Conservation (phyloP, 2,113 vertebrate species). For the Alectura lathami region DNA sequence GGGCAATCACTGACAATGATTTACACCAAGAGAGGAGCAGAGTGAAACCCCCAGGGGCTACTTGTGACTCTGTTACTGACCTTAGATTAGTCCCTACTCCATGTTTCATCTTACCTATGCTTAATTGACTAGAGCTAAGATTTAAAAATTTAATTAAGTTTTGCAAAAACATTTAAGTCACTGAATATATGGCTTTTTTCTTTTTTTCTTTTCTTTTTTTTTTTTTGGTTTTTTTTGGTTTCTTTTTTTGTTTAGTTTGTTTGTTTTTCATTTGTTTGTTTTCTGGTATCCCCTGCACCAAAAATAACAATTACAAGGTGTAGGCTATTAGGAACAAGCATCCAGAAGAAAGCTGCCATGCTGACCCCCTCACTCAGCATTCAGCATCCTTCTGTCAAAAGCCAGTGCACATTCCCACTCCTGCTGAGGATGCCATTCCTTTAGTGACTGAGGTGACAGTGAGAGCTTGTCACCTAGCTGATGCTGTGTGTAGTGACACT, state of each 20-base stretch:
- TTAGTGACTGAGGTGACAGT: neutral
- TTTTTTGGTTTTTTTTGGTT: too few relatives aligned
- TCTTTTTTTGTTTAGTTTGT: neutral
- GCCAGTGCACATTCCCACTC: neutral
- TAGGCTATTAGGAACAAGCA: neutral
- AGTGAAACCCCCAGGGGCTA: neutral
- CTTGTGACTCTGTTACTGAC: neutral
- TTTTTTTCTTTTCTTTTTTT: too few relatives aligned
- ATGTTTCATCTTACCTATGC: conserved; percentile 25
- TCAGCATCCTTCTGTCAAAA: neutral
- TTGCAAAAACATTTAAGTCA: neutral
- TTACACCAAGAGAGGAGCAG: neutral
- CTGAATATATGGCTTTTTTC: neutral
- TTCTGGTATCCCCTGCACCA: neutral
- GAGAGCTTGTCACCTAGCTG: conserved; percentile 22
- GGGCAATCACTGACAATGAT: conserved; percentile 18
- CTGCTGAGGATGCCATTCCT: neutral
- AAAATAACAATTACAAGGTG: neutral
- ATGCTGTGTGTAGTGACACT: conserved; percentile 20
- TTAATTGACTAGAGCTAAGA: neutral
- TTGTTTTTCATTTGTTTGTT: too few relatives aligned
- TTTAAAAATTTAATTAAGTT: conserved; percentile 23
- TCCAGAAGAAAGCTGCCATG: neutral
- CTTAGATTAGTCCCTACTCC: conserved; percentile 21
- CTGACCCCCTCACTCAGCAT: neutral